Evolutionary conservation across 1,140 invertebrate species (phyloP).

Genomic region (Aplysia californica): DNA sequence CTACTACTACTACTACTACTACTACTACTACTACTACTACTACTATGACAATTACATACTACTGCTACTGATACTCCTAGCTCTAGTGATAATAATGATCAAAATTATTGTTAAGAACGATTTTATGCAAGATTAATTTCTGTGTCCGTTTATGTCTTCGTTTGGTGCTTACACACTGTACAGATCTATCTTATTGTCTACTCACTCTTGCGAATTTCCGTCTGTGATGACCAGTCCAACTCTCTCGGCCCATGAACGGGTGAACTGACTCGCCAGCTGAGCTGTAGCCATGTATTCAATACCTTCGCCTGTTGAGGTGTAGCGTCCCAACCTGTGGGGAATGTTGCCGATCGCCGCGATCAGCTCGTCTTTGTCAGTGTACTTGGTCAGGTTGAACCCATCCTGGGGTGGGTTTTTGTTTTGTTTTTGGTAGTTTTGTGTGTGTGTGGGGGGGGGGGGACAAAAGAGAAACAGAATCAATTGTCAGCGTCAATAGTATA

Average conservation of each 20-base stretch:
- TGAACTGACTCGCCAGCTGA: not conserved
- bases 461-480: too few species aligned
- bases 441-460: too few species aligned
- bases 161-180: too few species aligned
- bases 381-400: not conserved
- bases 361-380: not conserved
- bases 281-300: not conserved
- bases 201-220: constrained; percentile 3
- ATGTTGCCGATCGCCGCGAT: not conserved
- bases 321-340: not conserved
- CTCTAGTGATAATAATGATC: not conserved
- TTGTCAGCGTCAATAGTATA: too few species aligned
- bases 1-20: too few species aligned
- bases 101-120: not conserved
- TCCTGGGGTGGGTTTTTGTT: not conserved
- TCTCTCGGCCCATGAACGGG: not conserved
- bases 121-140: not conserved
- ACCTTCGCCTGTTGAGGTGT: not conserved
- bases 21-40: not conserved
- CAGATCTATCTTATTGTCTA: not conserved
- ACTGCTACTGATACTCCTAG: not conserved
- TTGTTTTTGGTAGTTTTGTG: not conserved
- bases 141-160: too few species aligned
- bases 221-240: not conserved
- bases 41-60: not conserved